Evolutionary conservation across 2,797 vertebrate species (phyloP).

Genomic region (Paedocypris micromegethes): DNA sequence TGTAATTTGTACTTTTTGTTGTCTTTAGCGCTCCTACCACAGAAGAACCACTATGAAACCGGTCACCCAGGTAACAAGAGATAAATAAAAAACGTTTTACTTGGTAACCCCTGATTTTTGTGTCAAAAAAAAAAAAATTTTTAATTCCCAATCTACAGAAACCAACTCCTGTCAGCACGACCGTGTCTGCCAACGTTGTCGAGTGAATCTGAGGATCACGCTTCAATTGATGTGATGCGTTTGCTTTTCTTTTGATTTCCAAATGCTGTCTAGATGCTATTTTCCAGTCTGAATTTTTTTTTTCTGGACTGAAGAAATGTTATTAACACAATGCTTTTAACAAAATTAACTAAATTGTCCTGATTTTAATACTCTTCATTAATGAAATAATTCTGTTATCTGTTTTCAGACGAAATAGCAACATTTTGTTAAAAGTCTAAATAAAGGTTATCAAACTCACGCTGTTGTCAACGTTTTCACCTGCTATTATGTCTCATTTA

Average conservation of each 20-base stretch:
- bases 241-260: not conserved
- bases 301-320: too few relatives aligned
- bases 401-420: not conserved
- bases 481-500: not conserved
- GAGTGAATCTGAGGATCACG: constrained; percentile 4
- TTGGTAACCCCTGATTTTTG: too few relatives aligned
- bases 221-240: not conserved
- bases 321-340: too few relatives aligned
- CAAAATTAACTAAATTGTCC: too few relatives aligned
- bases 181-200: not conserved
- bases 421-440: not conserved
- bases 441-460: constrained; percentile 2
- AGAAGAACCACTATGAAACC: constrained; percentile 23
- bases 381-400: not conserved
- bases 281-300: too few relatives aligned
- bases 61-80: constrained; percentile 23
- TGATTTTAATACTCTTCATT: too few relatives aligned
- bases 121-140: not conserved
- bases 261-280: too few relatives aligned
- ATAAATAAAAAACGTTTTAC: too few relatives aligned
- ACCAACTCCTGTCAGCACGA: constrained; percentile 21
- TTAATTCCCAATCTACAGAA: constrained; percentile 8
- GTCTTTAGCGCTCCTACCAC: constrained; percentile 27
- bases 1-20: not conserved
- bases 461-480: not conserved